Conservation (phyloP, 2,888 invertebrate species). For the Epirrita christyi region DNA sequence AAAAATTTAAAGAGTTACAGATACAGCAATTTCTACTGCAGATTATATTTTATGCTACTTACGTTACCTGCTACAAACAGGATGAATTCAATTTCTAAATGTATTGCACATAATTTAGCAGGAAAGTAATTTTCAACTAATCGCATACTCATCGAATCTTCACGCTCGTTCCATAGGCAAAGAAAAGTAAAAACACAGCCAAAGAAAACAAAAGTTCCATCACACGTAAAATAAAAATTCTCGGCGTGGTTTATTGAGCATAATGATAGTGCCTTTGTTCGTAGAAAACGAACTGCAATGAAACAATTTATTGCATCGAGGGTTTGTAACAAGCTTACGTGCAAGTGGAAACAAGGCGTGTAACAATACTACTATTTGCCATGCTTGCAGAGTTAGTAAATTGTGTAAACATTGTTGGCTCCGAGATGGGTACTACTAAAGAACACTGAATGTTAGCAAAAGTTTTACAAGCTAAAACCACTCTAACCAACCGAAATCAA, state of each 20-base stretch:
- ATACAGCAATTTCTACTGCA: too few relatives aligned
- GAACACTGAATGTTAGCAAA: too few relatives aligned
- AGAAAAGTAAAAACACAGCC: constrained; percentile 6
- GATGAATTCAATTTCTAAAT: background rate
- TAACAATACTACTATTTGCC: constrained; percentile 70
- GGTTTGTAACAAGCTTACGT: constrained; percentile 56
- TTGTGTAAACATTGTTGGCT: constrained; percentile 63
- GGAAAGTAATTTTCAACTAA: constrained; percentile 12
- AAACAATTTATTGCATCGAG: constrained; percentile 55
- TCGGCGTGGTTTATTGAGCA: constrained; percentile 37
- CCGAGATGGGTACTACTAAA: constrained; percentile 54
- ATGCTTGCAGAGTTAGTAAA: constrained; percentile 58
- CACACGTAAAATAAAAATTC: constrained; percentile 30
- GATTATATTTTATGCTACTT: too few relatives aligned
- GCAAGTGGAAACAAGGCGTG: constrained; percentile 55
- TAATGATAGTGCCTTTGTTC: constrained; percentile 46
- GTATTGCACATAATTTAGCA: constrained; percentile 5
- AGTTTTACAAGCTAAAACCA: too few relatives aligned
- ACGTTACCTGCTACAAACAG: too few relatives aligned
- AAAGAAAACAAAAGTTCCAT: constrained; percentile 27
- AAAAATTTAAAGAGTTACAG: too few relatives aligned
- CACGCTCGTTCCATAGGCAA: constrained; percentile 1
- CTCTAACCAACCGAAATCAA: too few relatives aligned
- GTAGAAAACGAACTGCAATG: constrained; percentile 48
- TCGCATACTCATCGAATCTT: constrained; percentile 22